A percentile compares a stretch with the other conserved stretches of the same genome.
Evolutionary conservation across 2,888 invertebrate species (phyloP).

Genomic region (Plagodis dolabraria): DNA sequence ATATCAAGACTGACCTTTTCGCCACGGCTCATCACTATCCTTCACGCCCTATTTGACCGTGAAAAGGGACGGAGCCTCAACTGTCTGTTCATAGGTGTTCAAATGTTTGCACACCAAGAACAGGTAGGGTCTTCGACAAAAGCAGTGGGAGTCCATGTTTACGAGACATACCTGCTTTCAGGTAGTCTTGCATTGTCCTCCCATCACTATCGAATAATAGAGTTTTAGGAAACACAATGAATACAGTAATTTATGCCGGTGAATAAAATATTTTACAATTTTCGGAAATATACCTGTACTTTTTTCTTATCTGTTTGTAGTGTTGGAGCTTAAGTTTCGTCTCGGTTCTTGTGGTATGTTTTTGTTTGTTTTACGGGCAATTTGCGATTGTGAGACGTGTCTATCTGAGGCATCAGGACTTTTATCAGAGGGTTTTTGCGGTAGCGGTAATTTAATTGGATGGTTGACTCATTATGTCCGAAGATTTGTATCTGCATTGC

Average conservation of each 20-base stretch:
- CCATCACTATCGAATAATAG: slow-evolving; percentile 76
- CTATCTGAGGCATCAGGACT: slow-evolving; percentile 52
- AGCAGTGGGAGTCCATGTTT: slow-evolving; percentile 73
- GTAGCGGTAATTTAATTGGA: slow-evolving; percentile 66
- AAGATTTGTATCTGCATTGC: slow-evolving; percentile 66
- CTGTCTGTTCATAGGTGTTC: slow-evolving; percentile 44
- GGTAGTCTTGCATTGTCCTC: slow-evolving; percentile 72
- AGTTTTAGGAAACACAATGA: slow-evolving; percentile 83
- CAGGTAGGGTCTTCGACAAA: slow-evolving; percentile 79
- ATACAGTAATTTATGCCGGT: slow-evolving; percentile 78
- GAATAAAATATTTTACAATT: slow-evolving; percentile 67
- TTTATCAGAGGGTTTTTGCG: slow-evolving; percentile 50
- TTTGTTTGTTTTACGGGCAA: slow-evolving; percentile 81
- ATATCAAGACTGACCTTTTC: slow-evolving; percentile 26
- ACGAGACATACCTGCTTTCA: slow-evolving; percentile 76
- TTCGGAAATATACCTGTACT: slow-evolving; percentile 73
- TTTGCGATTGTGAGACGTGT: slow-evolving; percentile 70
- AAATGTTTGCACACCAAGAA: slow-evolving; percentile 75
- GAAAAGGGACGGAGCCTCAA: slow-evolving; percentile 46
- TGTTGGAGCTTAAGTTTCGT: slow-evolving; percentile 75
- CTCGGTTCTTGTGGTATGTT: slow-evolving; percentile 66
- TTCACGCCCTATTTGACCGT: slow-evolving; percentile 40
- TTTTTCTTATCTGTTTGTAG: slow-evolving; percentile 39
- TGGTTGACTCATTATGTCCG: slow-evolving; percentile 60
- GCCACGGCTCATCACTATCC: slow-evolving; percentile 34